Conservation (phyloP, 2,888 invertebrate genomes). For the Acanthacorydalis orientalis region DNA sequence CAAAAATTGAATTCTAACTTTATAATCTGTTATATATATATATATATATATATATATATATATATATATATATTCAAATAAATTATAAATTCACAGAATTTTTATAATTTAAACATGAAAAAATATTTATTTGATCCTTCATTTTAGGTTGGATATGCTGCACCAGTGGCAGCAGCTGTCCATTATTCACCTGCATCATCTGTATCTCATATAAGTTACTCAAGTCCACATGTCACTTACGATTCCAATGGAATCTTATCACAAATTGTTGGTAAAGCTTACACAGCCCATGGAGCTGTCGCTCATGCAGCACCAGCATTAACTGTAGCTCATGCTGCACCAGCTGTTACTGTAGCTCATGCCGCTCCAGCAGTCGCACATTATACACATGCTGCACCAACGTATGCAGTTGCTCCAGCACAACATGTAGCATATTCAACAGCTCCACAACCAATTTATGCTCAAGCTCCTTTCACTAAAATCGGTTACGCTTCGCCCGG, state of each 20-base stretch:
- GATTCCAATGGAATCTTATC: constrained; percentile 21
- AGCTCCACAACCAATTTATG: constrained; percentile 11
- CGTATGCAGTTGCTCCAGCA: constrained; percentile 8
- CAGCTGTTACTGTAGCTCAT: neutral
- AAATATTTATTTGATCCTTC: neutral
- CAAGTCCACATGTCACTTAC: constrained; percentile 23
- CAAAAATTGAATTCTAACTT: too few relatives aligned
- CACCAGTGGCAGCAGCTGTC: neutral
- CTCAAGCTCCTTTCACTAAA: constrained; percentile 10
- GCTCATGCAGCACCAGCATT: constrained; percentile 8
- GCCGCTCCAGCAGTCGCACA: constrained; percentile 1
- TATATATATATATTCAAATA: neutral
- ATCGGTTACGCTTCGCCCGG: constrained; percentile 1
- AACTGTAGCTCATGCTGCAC: constrained; percentile 9
- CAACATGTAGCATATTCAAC: neutral
- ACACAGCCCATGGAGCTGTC: constrained; percentile 7
- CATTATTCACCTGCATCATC: constrained; percentile 21
- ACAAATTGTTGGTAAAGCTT: constrained; percentile 14
- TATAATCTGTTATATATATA: too few relatives aligned
- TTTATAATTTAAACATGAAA: neutral
- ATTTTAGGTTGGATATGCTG: constrained; percentile 4
- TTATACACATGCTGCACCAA: constrained; percentile 8
- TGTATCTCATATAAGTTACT: constrained; percentile 24
- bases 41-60: too few relatives aligned
- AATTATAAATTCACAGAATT: too few relatives aligned